Base-by-base conservation (phyloP, 30 jellyfish, hydroid and myxozoan species). In the Clytia hemisphaerica region DNA sequence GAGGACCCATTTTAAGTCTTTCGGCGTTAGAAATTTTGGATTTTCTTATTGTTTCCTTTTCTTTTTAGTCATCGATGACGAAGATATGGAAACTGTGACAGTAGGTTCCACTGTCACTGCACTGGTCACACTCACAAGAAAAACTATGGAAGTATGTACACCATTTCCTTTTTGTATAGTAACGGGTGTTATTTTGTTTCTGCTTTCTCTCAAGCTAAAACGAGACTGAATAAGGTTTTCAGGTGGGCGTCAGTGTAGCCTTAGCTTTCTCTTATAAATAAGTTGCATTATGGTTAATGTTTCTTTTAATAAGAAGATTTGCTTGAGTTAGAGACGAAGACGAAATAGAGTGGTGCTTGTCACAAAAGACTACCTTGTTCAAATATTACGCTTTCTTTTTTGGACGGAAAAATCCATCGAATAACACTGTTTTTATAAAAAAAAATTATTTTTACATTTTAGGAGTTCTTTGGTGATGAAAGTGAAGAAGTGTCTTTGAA, bases 101-200 rank as follows among this genome's bases (percentile, higher is more conserved):
- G 87, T 93, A 24, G 97, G 97, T 2, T 88, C 97, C 33, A 73
- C 80, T 35, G 94, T 82, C 31, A 88, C 97, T 34, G 97, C 85
- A 12, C 51, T 70, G 28, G 94, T 80, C 15, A 75, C 55, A 32
- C 42, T 88, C 29, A 88, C 51, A 33, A 66, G 97, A 45, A 79
- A 49, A 35, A 28, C 82, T 53, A 61, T 88, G n/a, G 97, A 94
- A 59, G 97, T 85, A 50, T 1, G 89, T 65, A 9, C 32, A 10
- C 38, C 79, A 3, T 16, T 6, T n/a, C n/a, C 53, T 7, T 40
- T 40, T 40, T 40, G 53, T 10, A 7, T 40, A 10, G 15, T 7
- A n/a, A 40, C n/a, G n/a, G n/a, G 53, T 40, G 15, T n/a, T 40
- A n/a, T 40, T 40, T 10, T 40, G 53, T 40, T 40, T 40, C 53